Percentiles rank a stretch among this genome's conserved stretches.
These are phyloP conservation scores for Cyprinodon diabolis DNA, from an alignment of 2,797 vertebrate genomes.

Conservation along the genomic window DNA sequence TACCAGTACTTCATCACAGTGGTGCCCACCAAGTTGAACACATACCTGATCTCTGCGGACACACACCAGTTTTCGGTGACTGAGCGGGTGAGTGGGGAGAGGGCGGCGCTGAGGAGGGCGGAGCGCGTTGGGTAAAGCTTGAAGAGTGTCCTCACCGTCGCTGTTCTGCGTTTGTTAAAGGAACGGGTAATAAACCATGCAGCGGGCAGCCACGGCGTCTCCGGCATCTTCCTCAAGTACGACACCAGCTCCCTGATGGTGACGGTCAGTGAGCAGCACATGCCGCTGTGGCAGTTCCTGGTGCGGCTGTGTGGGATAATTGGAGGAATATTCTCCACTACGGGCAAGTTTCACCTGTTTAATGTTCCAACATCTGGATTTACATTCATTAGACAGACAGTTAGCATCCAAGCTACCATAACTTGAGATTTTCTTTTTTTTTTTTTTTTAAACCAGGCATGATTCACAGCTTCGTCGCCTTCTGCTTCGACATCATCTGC, in stretches of 20 bases:
- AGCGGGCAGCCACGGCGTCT: slow-evolving; percentile 92
- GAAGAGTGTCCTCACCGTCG: background rate
- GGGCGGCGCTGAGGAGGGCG: no score
- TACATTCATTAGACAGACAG: background rate
- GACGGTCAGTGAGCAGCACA: slow-evolving; percentile 92
- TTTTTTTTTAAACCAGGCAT: slow-evolving; percentile 80
- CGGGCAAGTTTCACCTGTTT: slow-evolving; percentile 71
- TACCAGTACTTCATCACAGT: slow-evolving; percentile 98
- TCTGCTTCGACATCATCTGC: slow-evolving; percentile 88
- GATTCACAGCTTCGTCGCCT: slow-evolving; percentile 89
- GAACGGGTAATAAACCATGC: slow-evolving; percentile 93
- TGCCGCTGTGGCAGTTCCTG: slow-evolving; percentile 94
- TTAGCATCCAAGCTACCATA: background rate
- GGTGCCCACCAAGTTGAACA: slow-evolving; percentile 94
- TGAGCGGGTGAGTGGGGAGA: slow-evolving; percentile 74
- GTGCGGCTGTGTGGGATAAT: slow-evolving; percentile 92
- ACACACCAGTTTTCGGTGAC: slow-evolving; percentile 84
- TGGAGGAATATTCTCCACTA: slow-evolving; percentile 96
- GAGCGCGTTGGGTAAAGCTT: background rate
- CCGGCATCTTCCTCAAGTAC: slow-evolving; percentile 93
- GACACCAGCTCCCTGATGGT: slow-evolving; percentile 96
- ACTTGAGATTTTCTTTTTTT: background rate
- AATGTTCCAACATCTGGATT: no score
- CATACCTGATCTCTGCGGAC: slow-evolving; percentile 85
- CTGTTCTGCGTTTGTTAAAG: slow-evolving; percentile 56